Evolutionary conservation across 2,888 invertebrate species (phyloP), one percentile per base, ranked within the genome.

Genomic region (Eupithecia insigniata): DNA sequence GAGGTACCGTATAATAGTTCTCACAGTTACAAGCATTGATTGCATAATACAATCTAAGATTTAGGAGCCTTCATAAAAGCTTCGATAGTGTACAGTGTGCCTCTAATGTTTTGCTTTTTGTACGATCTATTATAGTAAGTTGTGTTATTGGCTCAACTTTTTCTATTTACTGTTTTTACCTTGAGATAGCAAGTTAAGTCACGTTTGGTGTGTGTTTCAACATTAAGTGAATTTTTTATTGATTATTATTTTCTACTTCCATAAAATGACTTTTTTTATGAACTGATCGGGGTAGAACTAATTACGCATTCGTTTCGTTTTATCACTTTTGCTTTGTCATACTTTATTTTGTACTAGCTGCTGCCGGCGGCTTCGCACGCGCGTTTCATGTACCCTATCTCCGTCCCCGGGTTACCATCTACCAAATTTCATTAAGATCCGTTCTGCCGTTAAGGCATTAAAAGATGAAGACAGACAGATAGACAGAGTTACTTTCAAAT

Each of bases 31-130:
- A 75, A 71, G 66, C 70, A 71, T 71, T 62, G 72, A 77, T 78
- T 80, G 76, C 80, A 76, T 76, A 77, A 79, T 71, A 75, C 74
- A 76, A 74, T 75, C 72, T 72, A 72, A 74, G 76, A 75, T 77
- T 75, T 75, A 76, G 72, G 73, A 71, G 73, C 75, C 71, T 70
- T 71, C 79, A 78, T 81, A 80, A 68, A 73, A 72, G 65, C 79
- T 76, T 78, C 72, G 67, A 77, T 70, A 74, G 67, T 67, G 67
- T 74, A 78, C 70, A 79, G 71, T 62, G 14, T 67, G 22, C 51
- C 66, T 65, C 26, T 58, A 36, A 69, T 69, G 69, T 34, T 28
- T 61, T 14, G 32, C 16, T 3, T 43, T 18, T 28, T 51, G 43
- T 68, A 46, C 46, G 8, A n/a, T 34, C n/a, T 73, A 51, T n/a